A percentile compares a stretch with the other conserved stretches of the same genome.
These are phyloP conservation scores for Spisula subtruncata DNA, from an alignment of 2,888 invertebrate species.

Conservation along the genomic window DNA sequence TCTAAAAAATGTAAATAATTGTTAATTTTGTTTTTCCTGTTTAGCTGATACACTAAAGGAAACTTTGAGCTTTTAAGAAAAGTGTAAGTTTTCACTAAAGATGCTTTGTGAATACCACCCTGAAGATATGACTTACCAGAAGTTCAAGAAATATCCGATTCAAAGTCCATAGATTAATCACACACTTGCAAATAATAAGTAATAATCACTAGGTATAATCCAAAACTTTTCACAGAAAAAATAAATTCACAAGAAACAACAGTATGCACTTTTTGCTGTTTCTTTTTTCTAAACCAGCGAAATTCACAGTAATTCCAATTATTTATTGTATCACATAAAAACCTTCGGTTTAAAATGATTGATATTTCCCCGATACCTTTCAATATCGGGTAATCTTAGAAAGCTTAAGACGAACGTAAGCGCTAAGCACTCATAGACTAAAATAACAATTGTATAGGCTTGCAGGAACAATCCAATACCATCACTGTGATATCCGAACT, in stretches of 20 bases:
- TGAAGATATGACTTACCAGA: not conserved
- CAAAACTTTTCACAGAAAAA: not conserved
- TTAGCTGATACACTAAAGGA: no score
- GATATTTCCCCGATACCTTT: not conserved
- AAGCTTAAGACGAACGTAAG: not conserved
- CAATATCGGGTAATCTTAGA: conserved; percentile 5
- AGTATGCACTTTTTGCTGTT: conserved; percentile 11
- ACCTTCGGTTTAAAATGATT: not conserved
- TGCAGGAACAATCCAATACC: not conserved
- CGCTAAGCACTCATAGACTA: not conserved
- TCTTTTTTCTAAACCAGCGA: not conserved
- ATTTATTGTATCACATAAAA: conserved; percentile 6
- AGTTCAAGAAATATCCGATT: not conserved
- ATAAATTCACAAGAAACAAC: not conserved
- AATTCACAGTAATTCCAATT: conserved; percentile 16
- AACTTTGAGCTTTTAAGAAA: no score
- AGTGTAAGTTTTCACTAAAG: no score
- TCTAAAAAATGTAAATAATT: no score
- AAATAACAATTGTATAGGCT: not conserved
- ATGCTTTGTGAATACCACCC: no score
- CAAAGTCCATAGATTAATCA: not conserved
- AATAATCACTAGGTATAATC: not conserved
- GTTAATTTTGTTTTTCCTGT: no score
- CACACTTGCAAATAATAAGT: not conserved
- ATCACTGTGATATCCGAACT: not conserved